Evolutionary conservation across 2,888 invertebrate species (phyloP), one percentile per base, ranked within the genome.

Genomic region (Monopis laevigella): DNA sequence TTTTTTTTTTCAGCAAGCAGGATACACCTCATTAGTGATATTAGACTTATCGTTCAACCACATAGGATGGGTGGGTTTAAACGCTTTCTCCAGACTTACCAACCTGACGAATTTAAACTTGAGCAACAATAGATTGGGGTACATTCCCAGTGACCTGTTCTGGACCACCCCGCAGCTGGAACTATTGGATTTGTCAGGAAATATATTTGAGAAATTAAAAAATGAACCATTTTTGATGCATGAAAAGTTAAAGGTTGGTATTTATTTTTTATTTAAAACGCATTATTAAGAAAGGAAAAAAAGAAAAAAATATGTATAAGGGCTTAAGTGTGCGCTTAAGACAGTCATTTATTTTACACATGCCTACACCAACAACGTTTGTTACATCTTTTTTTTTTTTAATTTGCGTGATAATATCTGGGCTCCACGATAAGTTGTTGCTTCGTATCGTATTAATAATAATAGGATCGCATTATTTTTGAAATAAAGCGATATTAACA

Each of bases 71-170:
- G 80, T 88, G 36, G 85, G 86, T 7, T 58, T 86, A 40, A 83
- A 86, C 48, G 85, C 86, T 0, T 87, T 88, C 52, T 59, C 71
- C 1, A 78, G 82, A 0, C 47, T 87, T 41, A 64, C 71, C 2
- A 62, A 72, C 10, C 58, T 88, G 13, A 59, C 62, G 30, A 74
- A 77, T 8, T 54, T 88, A 41, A 85, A 88, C 59, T 65, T 88
- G 19, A 85, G 87, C 34, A 82, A 77, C 51, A 88, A 88, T 53
- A 77, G 84, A 17, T 60, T 88, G 39, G 77, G 86, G 53, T 82
- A 78, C 44, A 62, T 88, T 21, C 58, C 77, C 1, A 65, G 72
- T 0, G 81, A 83, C 45, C 58, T 88, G 42, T 85, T 88, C 50
- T 83, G 82, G 62, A 72, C 82, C 26, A 84, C 86, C 12, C 65